Percentiles rank a stretch among this genome's conserved stretches.
These are phyloP conservation scores for Clostera curtula DNA, from an alignment of 2,888 invertebrate genomes.

Conservation along the genomic window DNA sequence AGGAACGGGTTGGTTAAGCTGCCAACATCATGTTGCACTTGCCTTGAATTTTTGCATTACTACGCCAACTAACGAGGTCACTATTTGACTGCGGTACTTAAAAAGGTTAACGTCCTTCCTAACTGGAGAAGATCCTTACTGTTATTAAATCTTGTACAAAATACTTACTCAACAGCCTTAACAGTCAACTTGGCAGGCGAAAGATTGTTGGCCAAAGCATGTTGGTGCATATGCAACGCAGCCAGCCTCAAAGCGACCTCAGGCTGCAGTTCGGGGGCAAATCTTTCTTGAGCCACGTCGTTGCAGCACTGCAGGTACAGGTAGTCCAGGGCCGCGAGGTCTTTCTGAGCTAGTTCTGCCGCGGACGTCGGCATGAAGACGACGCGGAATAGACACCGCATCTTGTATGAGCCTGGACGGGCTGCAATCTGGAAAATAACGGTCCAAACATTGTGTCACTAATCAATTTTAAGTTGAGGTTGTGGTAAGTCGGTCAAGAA, in stretches of 20 bases:
- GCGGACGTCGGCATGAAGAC: conserved; percentile 92
- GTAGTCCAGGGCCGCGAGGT: conserved; percentile 91
- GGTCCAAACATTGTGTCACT: too few species aligned
- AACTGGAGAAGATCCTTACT: too few species aligned
- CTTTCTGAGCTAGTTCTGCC: conserved; percentile 86
- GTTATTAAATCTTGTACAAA: too few species aligned
- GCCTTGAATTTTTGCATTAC: too few species aligned
- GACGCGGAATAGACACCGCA: conserved; percentile 91
- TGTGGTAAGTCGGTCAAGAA: too few species aligned
- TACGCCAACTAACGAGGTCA: too few species aligned
- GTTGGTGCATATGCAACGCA: conserved; percentile 93
- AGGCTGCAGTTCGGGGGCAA: conserved; percentile 88
- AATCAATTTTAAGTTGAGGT: too few species aligned
- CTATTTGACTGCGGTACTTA: too few species aligned
- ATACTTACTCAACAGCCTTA: conserved; percentile 89
- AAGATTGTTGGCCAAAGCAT: conserved; percentile 87
- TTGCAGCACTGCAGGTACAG: conserved; percentile 94
- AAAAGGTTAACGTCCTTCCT: too few species aligned
- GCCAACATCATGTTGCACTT: too few species aligned
- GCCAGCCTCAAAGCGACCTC: conserved; percentile 91
- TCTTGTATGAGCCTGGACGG: conserved; percentile 91
- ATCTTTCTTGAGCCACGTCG: conserved; percentile 93
- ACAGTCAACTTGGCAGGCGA: conserved; percentile 87
- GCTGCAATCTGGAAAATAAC: conserved; percentile 83
- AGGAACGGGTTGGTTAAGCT: too few species aligned